A percentile compares a stretch with the other conserved stretches of the same genome.
Evolutionary conservation across 2,888 invertebrate species (phyloP).

Genomic region (Erebia palarica): DNA sequence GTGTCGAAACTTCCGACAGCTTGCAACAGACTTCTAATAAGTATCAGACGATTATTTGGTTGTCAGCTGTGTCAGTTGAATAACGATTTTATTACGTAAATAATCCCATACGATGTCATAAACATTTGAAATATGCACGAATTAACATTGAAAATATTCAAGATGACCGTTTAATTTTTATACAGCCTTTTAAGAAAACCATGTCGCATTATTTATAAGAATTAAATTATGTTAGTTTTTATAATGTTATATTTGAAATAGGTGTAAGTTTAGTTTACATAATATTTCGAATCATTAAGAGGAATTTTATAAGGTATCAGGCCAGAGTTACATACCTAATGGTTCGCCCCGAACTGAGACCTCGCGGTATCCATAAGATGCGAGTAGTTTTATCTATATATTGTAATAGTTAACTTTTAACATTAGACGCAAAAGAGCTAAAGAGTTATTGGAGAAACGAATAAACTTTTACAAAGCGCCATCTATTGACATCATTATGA

Average conservation of each 20-base stretch:
- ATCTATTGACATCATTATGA: too few species aligned
- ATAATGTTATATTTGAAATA: background rate
- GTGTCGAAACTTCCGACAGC: slow-evolving; percentile 73
- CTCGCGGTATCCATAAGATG: too few species aligned
- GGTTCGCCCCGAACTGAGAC: too few species aligned
- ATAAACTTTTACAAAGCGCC: too few species aligned
- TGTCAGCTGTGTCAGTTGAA: slow-evolving; percentile 70
- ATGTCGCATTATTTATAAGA: slow-evolving; percentile 10
- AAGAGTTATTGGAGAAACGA: too few species aligned
- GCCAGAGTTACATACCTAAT: too few species aligned
- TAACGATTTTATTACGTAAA: slow-evolving; percentile 67
- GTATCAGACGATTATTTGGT: slow-evolving; percentile 63
- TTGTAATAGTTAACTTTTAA: too few species aligned
- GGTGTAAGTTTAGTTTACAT: too few species aligned
- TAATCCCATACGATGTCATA: slow-evolving; percentile 41
- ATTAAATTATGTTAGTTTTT: slow-evolving; percentile 8
- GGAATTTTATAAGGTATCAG: too few species aligned
- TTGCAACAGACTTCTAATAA: slow-evolving; percentile 62
- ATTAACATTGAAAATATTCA: slow-evolving; percentile 38
- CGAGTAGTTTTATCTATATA: too few species aligned
- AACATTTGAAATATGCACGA: slow-evolving; percentile 36
- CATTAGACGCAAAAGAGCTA: too few species aligned
- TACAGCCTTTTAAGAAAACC: slow-evolving; percentile 22
- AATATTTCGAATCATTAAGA: too few species aligned
- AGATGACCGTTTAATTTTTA: slow-evolving; percentile 27